Conservation (phyloP, 2,888 invertebrate genomes). For the Flabesymbios commensalis region DNA sequence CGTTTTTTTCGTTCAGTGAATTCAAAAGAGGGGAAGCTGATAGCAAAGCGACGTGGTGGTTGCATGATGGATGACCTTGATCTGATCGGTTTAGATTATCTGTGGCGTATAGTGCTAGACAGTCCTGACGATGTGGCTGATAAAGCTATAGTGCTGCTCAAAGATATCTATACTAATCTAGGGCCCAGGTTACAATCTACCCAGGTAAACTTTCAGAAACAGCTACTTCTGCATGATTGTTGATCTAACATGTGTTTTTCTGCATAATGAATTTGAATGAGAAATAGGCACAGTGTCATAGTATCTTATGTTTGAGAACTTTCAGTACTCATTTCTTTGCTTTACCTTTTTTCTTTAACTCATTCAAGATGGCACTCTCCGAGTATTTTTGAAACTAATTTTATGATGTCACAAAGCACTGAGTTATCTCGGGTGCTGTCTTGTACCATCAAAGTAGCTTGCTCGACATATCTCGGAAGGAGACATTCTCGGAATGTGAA, state of each 20-base stretch:
- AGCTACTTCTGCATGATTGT: not conserved
- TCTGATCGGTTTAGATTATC: slow-evolving; percentile 92
- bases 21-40: slow-evolving; percentile 89
- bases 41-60: slow-evolving; percentile 81
- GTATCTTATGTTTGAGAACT: too few relatives aligned
- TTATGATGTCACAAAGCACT: too few relatives aligned
- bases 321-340: too few relatives aligned
- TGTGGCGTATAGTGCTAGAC: slow-evolving; percentile 89
- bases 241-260: not conserved
- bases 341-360: too few relatives aligned
- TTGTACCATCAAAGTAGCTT: too few relatives aligned
- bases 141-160: slow-evolving; percentile 86
- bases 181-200: slow-evolving; percentile 82
- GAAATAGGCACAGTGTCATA: too few relatives aligned
- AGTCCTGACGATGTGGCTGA: slow-evolving; percentile 90
- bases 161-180: slow-evolving; percentile 91
- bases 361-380: too few relatives aligned
- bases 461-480: too few relatives aligned
- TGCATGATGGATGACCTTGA: slow-evolving; percentile 83
- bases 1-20: slow-evolving; percentile 94
- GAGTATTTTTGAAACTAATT: too few relatives aligned
- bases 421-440: too few relatives aligned
- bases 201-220: slow-evolving; percentile 37
- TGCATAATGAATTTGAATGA: too few relatives aligned
- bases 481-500: too few relatives aligned